Percentiles rank a stretch among this genome's conserved stretches.
phyloP scores from a whole-genome alignment of 2,888 invertebrate genomes.

The Cephonodes hylas region DNA sequence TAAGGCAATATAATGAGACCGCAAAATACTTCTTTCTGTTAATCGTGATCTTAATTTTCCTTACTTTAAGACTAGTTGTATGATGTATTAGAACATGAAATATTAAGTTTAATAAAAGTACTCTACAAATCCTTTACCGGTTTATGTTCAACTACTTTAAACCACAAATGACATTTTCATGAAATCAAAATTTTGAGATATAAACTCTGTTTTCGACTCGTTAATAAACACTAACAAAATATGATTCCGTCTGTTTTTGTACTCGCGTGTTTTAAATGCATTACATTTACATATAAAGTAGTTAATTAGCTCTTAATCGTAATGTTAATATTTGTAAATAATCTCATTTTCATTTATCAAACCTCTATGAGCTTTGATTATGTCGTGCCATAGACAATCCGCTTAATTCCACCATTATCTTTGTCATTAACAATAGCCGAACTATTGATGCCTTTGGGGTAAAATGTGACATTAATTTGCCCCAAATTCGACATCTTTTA shows the following conservation, averaged over 20 bases:
- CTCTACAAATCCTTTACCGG: no score
- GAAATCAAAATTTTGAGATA: no score
- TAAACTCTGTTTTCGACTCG: not conserved
- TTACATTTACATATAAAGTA: slow-evolving; percentile 22
- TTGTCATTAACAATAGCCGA: not conserved
- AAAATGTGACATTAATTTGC: not conserved
- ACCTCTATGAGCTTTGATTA: not conserved
- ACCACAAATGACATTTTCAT: no score
- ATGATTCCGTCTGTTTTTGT: slow-evolving; percentile 60
- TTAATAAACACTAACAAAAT: slow-evolving; percentile 17
- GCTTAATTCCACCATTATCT: not conserved
- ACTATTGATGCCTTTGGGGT: not conserved
- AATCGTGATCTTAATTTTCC: no score
- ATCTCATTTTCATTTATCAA: slow-evolving; percentile 23
- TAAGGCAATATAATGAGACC: no score
- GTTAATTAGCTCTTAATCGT: slow-evolving; percentile 18
- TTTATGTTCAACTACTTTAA: no score
- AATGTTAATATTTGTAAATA: slow-evolving; percentile 57
- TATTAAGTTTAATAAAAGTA: no score
- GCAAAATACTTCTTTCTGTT: no score
- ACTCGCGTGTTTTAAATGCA: slow-evolving; percentile 51
- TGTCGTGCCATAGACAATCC: slow-evolving; percentile 15
- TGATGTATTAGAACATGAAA: no score
- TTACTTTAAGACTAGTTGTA: no score
- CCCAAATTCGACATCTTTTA: not conserved